Evolutionary conservation across 2,113 vertebrate species (phyloP).

Genomic region (Psettodes erumei): DNA sequence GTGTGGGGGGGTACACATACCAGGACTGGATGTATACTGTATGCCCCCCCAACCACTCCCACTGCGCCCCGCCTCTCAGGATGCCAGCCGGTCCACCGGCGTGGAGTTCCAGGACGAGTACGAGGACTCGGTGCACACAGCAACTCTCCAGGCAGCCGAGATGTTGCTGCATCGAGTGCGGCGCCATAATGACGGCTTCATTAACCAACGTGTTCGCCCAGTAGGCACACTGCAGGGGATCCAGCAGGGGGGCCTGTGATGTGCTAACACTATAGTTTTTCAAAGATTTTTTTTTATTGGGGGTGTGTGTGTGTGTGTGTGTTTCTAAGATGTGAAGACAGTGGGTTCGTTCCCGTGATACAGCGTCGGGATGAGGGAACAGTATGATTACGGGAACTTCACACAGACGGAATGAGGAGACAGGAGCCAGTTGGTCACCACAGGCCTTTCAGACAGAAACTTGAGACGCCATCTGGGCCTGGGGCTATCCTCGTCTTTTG

Average conservation of each 20-base stretch:
- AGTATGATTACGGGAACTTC: neutral
- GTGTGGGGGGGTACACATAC: neutral
- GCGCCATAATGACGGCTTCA: slow-evolving; percentile 33
- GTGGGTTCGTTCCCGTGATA: neutral
- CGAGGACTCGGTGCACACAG: neutral
- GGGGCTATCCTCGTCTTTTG: slow-evolving; percentile 19
- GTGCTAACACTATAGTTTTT: slow-evolving; percentile 17
- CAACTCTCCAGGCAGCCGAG: slow-evolving; percentile 5
- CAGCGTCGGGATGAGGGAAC: neutral
- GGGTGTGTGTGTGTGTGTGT: too few species aligned
- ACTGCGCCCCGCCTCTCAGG: neutral
- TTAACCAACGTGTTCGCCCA: slow-evolving; percentile 21
- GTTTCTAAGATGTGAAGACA: slow-evolving; percentile 14
- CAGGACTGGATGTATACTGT: neutral
- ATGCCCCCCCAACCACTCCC: neutral
- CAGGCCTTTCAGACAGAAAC: slow-evolving; percentile 24
- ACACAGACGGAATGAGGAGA: slow-evolving; percentile 35
- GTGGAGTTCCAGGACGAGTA: neutral
- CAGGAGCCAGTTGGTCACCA: slow-evolving; percentile 44
- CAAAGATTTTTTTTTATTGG: slow-evolving; percentile 2
- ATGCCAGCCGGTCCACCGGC: neutral
- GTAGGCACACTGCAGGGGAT: slow-evolving; percentile 26
- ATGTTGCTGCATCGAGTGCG: slow-evolving; percentile 2
- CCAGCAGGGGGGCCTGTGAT: slow-evolving; percentile 26
- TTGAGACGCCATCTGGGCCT: slow-evolving; percentile 33